Percentiles rank a stretch among this genome's conserved stretches.
phyloP scores from a whole-genome alignment of 2,888 invertebrate species.

The Spisula solida region DNA sequence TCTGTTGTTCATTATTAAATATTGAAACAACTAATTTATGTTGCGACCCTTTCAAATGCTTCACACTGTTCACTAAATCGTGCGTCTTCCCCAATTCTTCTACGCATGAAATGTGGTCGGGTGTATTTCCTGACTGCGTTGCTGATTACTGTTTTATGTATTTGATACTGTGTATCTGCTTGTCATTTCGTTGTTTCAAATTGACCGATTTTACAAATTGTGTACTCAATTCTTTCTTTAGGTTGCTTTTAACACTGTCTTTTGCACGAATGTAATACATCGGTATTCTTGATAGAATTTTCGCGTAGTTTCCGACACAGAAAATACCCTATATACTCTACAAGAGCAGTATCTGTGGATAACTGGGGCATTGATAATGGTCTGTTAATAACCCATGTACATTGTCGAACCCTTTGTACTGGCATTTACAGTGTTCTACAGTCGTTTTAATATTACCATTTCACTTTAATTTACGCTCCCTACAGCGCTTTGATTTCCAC shows the following conservation, averaged over 20 bases:
- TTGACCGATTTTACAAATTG: conserved; percentile 9
- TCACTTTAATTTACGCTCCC: too few species aligned
- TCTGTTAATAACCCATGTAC: not conserved
- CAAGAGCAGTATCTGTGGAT: not conserved
- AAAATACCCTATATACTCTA: conserved; percentile 37
- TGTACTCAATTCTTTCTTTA: conserved; percentile 6
- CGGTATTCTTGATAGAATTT: not conserved
- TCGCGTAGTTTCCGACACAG: conserved; percentile 18
- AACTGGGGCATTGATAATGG: not conserved
- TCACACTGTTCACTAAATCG: not conserved
- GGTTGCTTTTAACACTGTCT: not conserved
- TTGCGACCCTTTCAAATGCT: not conserved
- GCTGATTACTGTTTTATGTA: not conserved
- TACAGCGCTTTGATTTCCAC: too few species aligned
- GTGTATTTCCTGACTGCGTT: not conserved
- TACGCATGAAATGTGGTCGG: not conserved
- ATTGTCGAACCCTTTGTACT: conserved; percentile 1
- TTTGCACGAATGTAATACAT: conserved; percentile 1
- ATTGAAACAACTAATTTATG: conserved; percentile 7
- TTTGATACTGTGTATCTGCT: not conserved
- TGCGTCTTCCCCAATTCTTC: not conserved
- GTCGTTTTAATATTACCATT: conserved; percentile 20
- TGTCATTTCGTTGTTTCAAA: conserved; percentile 41
- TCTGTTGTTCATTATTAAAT: conserved; percentile 17
- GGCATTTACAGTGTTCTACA: conserved; percentile 43